Evolutionary conservation across 2,797 vertebrate species (phyloP), one percentile per base, ranked within the genome.

Genomic region (Ptychadena robeensis): DNA sequence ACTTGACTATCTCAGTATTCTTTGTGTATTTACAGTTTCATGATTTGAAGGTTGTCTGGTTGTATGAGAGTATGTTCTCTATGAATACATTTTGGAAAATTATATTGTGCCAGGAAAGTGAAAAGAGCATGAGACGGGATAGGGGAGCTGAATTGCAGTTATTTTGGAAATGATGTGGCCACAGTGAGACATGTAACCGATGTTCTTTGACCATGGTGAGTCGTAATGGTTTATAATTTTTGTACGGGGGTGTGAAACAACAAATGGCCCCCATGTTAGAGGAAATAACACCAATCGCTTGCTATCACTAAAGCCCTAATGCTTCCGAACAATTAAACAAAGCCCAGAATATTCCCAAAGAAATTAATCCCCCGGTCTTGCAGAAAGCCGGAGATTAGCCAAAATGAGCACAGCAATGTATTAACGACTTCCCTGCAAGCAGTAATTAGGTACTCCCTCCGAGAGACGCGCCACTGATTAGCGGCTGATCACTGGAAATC

Each of bases 311-410:
- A 32, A 35, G 30, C 14, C 35, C 76, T 77, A 77, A 82, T 77
- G 37, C 65, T 82, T 82, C 73, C 73, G 76, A 64, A 82, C 80
- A 82, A 82, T 82, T 82, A 81, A 81, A 81, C 70, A 68, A 61
- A 74, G 71, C 72, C 79, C 31, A 31, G 59, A 74, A 71, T 37
- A 77, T 82, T 77, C 65, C 53, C 38, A n/a, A 77, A 70, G 81
- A 82, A 77, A 82, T 75, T 70, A 82, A 82, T 82, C 81, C 73
- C 66, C 48, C 34, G 65, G 73, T 57, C 34, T 69, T 4, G 65
- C 64, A 44, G 80, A 75, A 69, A 76, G 73, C 81, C 30, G 27
- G 18, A 70, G 73, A 82, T 82, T 76, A 82, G 81, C 73, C 25
- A 30, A 38, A 77, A 82, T 76, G 64, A 70, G 53, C 81, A 61